Evolutionary conservation across 2,888 invertebrate genomes (phyloP), one percentile per base, ranked within the genome.

Genomic region (Rosalia funebris): DNA sequence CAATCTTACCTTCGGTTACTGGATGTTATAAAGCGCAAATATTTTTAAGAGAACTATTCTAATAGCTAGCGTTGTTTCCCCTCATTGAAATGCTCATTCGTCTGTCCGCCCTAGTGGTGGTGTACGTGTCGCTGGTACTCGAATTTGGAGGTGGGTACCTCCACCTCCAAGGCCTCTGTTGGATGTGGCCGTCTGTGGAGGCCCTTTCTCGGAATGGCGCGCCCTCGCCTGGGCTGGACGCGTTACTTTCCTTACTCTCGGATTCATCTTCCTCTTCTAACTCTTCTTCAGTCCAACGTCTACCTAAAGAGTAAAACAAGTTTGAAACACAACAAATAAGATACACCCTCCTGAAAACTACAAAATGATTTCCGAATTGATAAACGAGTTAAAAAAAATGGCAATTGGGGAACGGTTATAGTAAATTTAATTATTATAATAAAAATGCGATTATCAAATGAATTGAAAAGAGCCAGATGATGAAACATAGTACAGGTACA

Each of bases 51-150:
- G 47, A 47, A 32, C 10, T 5, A 1, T 1, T 14, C 32, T 71
- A 82, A 72, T 79, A 83, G 71, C 83, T 87, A 11, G 86, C 82
- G 65, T 86, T 87, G 74, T 86, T 87, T 50, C 90, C 90, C 61
- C 85, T 83, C 85, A 91, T 90, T 36, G 91, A 91, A 62, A 92
- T 91, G 75, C 91, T 91, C 89, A 92, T 91, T 63, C 92, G 83
- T 31, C 91, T 83, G 45, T 87, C 86, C 0, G 87, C 85, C 1
- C 83, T 83, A 62, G 84, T 82, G 3, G 73, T 69, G 1, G 85
- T 65, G 45, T 71, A 74, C 16, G 71, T 73, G 83, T 82, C 25
- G 81, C 69, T 9, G 10, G 59, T 46, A 4, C 57, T 57, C 0
- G 65, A 63, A 36, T 83, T 83, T 0, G 84, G 83, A 5, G 84